Evolutionary conservation across 2,888 invertebrate species (phyloP).

Genomic region (Oeneis ivallda): DNA sequence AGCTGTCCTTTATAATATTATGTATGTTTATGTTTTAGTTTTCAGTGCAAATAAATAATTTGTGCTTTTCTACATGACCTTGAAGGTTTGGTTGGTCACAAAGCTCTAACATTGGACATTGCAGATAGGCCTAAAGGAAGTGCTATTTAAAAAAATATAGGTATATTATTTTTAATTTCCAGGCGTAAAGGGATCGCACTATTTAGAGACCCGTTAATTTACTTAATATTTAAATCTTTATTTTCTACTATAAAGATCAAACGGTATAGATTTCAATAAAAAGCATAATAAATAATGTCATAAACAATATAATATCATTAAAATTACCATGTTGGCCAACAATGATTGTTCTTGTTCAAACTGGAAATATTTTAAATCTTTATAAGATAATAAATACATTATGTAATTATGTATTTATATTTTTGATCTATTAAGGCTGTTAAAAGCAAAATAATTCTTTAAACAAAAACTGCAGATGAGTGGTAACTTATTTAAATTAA

Average conservation of each 20-base stretch:
- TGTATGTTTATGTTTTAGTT: too few species aligned
- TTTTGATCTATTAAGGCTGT: neutral
- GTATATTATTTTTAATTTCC: neutral
- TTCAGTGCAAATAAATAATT: too few species aligned
- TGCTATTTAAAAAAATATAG: too few species aligned
- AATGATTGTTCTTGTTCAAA: neutral
- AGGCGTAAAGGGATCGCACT: too few species aligned
- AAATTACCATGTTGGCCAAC: neutral
- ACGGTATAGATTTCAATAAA: neutral
- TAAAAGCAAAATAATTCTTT: too few species aligned
- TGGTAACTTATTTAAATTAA: neutral
- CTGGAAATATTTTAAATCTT: neutral
- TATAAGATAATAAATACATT: neutral
- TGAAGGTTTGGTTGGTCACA: too few species aligned
- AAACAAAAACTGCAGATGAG: too few species aligned
- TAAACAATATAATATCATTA: neutral
- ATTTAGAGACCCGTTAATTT: too few species aligned
- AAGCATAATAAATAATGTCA: neutral
- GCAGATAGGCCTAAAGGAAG: too few species aligned
- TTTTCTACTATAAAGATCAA: neutral
- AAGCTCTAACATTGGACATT: too few species aligned
- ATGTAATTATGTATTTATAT: neutral
- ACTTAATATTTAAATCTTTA: neutral
- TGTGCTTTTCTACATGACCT: too few species aligned
- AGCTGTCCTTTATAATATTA: too few species aligned